phyloP scores from a whole-genome alignment of 2,113 vertebrate species.

The Nerophis lumbriciformis region DNA sequence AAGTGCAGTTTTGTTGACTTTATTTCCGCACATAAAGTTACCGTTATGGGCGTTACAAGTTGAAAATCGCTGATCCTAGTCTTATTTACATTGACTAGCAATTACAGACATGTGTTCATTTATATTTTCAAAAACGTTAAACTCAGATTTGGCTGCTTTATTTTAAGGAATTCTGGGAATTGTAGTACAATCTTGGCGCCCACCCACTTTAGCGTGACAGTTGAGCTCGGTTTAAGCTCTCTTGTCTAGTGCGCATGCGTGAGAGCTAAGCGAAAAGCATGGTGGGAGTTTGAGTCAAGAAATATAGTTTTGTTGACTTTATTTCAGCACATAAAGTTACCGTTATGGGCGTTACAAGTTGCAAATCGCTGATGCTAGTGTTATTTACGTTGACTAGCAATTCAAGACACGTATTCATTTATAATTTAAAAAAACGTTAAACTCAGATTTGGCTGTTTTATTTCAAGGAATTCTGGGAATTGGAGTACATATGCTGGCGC shows the following conservation, averaged over 20 bases:
- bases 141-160: rapidly evolving
- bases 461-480: conserved; percentile 37
- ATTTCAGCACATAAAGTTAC: neutral
- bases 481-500: conserved; percentile 37
- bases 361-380: neutral
- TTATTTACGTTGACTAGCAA: neutral
- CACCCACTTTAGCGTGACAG: too few species aligned
- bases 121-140: neutral
- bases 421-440: neutral
- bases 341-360: neutral
- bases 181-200: conserved; percentile 43
- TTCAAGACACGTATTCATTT: neutral
- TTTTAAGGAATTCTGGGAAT: conserved; percentile 38
- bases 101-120: neutral
- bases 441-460: rapidly evolving
- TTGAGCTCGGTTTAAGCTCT: too few species aligned
- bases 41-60: neutral
- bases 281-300: conserved; percentile 41
- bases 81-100: neutral
- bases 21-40: neutral
- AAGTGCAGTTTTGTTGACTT: neutral
- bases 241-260: conserved; percentile 37
- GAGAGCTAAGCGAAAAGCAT: neutral
- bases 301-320: neutral
- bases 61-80: neutral